Conservation (phyloP, 2,797 vertebrate species). For the Enteromius anoplus region DNA sequence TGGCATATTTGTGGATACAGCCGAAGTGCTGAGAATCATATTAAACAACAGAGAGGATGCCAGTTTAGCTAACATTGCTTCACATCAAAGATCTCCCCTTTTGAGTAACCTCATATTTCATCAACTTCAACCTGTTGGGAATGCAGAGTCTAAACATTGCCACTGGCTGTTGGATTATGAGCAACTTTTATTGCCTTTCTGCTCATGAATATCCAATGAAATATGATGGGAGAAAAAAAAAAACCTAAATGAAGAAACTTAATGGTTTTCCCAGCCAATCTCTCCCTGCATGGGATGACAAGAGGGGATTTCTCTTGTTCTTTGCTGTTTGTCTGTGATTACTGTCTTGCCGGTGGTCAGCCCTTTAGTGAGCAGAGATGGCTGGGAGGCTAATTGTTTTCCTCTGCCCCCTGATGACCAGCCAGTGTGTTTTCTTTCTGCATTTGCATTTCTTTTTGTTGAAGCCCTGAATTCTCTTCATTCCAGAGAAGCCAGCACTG, state of each 20-base stretch:
- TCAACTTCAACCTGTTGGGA: conserved; percentile 21
- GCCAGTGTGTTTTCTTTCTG: not conserved
- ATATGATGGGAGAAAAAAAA: not conserved
- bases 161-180: conserved; percentile 20
- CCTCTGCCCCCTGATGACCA: conserved; percentile 15
- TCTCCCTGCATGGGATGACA: not conserved
- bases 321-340: conserved; percentile 41
- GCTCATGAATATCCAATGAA: conserved; percentile 34
- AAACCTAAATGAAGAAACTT: not conserved
- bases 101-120: conserved; percentile 45
- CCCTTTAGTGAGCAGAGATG: conserved; percentile 10
- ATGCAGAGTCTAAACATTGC: conserved; percentile 29
- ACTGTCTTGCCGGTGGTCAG: conserved; percentile 42
- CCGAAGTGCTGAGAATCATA: not conserved
- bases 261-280: not conserved
- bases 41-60: conserved; percentile 19
- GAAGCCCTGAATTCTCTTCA: conserved; percentile 5
- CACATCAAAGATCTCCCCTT: conserved; percentile 23
- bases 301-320: conserved; percentile 10
- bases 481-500: not conserved
- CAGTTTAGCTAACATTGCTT: conserved; percentile 26
- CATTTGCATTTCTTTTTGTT: conserved; percentile 37
- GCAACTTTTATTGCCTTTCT: conserved; percentile 28
- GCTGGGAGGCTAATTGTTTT: conserved; percentile 43
- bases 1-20: conserved; percentile 6